Evolutionary conservation across 1,140 invertebrate genomes (phyloP).

Genomic region (Bombyx mori): DNA sequence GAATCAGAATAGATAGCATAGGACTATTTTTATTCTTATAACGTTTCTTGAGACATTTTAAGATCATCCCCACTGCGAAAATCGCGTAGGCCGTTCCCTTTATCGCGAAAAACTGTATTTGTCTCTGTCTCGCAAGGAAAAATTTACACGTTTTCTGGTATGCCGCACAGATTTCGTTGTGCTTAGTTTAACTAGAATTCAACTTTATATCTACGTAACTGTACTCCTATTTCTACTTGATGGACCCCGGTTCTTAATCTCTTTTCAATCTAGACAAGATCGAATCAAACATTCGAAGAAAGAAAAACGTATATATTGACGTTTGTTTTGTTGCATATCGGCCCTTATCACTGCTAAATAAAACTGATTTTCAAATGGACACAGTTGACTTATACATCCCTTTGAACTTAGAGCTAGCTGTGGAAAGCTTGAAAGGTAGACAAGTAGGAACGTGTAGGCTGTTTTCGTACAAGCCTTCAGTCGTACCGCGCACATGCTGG

Average conservation of each 20-base stretch:
- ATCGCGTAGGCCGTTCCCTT: constrained; percentile 62
- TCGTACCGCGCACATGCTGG: constrained; percentile 49
- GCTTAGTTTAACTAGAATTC: no score
- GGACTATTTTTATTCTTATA: constrained; percentile 24
- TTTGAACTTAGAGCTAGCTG: constrained; percentile 13
- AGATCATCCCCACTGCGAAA: constrained; percentile 58
- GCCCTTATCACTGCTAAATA: not conserved
- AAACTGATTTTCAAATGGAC: constrained; percentile 8
- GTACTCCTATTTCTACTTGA: no score
- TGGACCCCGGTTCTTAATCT: no score
- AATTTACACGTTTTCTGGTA: constrained; percentile 46
- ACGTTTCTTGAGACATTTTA: constrained; percentile 55
- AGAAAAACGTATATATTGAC: no score
- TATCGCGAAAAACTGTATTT: constrained; percentile 56
- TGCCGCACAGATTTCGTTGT: constrained; percentile 31
- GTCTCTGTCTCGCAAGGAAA: constrained; percentile 57
- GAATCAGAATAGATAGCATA: not conserved
- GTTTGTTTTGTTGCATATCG: no score
- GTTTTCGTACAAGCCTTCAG: constrained; percentile 53
- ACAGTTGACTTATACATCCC: constrained; percentile 13
- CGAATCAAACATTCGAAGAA: no score
- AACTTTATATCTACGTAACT: no score
- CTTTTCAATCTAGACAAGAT: no score
- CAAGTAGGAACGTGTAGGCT: constrained; percentile 50
- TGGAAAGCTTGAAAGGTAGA: constrained; percentile 62